These are phyloP conservation scores for Cryptotermes secundus DNA, from an alignment of 1,140 invertebrate genomes.

Conservation along the genomic window DNA sequence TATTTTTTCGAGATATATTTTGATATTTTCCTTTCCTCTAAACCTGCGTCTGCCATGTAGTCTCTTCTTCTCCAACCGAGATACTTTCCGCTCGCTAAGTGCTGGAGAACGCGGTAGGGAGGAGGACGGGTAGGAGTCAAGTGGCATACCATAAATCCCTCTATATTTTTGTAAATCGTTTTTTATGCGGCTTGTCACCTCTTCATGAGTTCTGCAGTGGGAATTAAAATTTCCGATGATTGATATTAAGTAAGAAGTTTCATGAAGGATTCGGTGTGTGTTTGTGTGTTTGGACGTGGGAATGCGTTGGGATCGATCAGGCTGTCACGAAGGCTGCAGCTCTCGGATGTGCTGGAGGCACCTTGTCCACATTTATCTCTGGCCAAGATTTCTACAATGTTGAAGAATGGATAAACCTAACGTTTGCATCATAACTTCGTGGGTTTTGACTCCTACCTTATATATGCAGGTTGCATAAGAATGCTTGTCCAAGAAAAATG, in stretches of 20 bases:
- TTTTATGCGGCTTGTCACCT: not conserved
- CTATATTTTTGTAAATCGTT: not conserved
- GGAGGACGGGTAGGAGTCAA: not conserved
- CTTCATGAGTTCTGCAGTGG: not conserved
- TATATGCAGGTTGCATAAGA: not conserved
- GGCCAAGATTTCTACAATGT: not conserved
- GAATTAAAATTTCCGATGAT: not conserved
- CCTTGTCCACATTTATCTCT: not conserved
- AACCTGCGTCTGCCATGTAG: too few species aligned
- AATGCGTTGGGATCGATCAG: not conserved
- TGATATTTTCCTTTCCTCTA: too few species aligned
- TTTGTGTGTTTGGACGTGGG: not conserved
- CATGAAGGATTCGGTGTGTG: not conserved
- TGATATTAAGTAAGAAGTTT: not conserved
- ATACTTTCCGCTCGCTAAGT: too few species aligned
- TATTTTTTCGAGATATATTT: too few species aligned
- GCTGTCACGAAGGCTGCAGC: not conserved
- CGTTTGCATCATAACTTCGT: not conserved
- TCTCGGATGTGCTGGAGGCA: not conserved
- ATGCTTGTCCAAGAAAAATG: conserved; percentile 17
- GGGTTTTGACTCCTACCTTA: not conserved
- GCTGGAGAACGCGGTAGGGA: too few species aligned
- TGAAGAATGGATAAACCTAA: conserved; percentile 11
- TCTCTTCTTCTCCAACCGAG: too few species aligned
- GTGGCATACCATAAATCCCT: not conserved